Conservation (phyloP, 2,113 vertebrate genomes). For the Delphinapterus leucas region DNA sequence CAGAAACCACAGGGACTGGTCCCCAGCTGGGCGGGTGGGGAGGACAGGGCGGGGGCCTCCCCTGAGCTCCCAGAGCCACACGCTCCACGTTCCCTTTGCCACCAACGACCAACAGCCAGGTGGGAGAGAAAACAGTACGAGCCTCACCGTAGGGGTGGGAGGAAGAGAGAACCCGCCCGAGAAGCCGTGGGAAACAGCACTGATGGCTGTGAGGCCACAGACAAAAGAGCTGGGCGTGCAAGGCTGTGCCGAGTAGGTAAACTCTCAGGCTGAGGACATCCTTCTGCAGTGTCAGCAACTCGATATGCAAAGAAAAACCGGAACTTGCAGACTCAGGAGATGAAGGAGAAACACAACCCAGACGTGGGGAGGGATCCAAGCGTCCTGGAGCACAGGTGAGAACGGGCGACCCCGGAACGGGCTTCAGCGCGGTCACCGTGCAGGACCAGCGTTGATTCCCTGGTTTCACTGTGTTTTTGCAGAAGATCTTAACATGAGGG, state of each 20-base stretch:
- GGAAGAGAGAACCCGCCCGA: background rate
- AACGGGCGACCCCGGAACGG: accelerated
- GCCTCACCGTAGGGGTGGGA: background rate
- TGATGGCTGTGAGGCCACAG: background rate
- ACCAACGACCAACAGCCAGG: background rate
- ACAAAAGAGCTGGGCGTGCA: background rate
- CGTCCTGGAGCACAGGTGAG: background rate
- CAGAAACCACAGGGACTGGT: background rate
- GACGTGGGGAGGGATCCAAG: background rate
- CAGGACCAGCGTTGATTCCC: no score
- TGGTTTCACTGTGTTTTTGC: accelerated
- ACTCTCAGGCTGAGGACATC: background rate
- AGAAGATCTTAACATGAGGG: background rate
- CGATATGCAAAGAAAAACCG: background rate
- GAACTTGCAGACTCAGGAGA: background rate
- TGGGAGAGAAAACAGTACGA: background rate
- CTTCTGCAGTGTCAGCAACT: background rate
- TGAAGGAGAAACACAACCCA: background rate
- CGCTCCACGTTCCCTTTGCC: background rate
- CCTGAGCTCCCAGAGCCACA: no score
- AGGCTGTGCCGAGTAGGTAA: background rate
- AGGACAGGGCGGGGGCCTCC: background rate
- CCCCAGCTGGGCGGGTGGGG: no score
- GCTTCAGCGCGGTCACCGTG: background rate
- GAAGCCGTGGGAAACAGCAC: background rate